Percentiles rank a stretch among this genome's conserved stretches.
Conservation (phyloP, 2,113 vertebrate species). For the Charadrius vociferus region DNA sequence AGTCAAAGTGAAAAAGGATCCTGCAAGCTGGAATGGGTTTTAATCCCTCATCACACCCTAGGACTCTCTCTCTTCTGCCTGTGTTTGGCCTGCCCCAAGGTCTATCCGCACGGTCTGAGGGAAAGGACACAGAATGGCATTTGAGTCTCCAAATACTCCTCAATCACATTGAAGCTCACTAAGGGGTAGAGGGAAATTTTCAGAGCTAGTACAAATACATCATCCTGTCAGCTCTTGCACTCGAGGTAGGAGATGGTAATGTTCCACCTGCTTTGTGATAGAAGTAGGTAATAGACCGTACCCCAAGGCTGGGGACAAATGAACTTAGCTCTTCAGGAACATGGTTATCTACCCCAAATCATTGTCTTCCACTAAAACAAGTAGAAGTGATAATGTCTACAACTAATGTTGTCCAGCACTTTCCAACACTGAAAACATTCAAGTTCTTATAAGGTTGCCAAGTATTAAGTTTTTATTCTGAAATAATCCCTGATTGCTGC, state of each 20-base stretch:
- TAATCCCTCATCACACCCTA: not conserved
- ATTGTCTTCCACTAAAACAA: not conserved
- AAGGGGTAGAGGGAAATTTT: not conserved
- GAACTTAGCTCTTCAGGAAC: not conserved
- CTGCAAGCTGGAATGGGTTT: not conserved
- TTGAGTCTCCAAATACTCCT: not conserved
- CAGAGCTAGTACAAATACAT: not conserved
- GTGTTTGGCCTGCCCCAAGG: not conserved
- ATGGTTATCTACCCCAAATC: not conserved
- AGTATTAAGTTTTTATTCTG: not conserved
- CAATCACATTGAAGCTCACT: not conserved
- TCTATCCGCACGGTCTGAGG: not conserved
- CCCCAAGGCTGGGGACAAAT: not conserved
- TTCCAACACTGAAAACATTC: not conserved
- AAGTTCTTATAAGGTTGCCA: not conserved
- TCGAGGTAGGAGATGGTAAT: fast-evolving
- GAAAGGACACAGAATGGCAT: not conserved
- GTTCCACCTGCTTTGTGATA: not conserved
- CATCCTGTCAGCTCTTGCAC: not conserved
- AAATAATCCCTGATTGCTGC: not conserved
- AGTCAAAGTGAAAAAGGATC: not conserved
- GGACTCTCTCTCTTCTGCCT: not conserved
- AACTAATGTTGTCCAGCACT: not conserved
- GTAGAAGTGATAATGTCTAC: not conserved
- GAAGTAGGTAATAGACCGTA: not conserved